Evolutionary conservation across 2,113 vertebrate genomes (phyloP), one percentile per base, ranked within the genome.

Genomic region (Fulmarus glacialis): DNA sequence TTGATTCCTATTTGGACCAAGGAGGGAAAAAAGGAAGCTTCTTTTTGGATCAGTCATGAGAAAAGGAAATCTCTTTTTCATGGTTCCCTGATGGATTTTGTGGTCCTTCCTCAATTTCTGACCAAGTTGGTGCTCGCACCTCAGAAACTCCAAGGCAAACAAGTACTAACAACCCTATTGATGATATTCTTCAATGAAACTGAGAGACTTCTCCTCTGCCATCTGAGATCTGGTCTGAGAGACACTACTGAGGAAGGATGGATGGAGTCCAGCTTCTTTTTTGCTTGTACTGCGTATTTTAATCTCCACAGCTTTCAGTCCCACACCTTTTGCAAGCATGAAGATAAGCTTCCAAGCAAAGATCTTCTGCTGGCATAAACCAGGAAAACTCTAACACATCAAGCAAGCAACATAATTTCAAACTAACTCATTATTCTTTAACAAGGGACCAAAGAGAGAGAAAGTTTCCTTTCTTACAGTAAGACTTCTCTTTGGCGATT

Each of bases 201-300:
- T 8, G 38, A 75, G 38, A 94, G 27, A 68, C 34, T 67, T 79
- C 40, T 90, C 36, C 38, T 78, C 27, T 91, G 56, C 52, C 73
- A 48, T 70, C 47, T 72, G 55, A 89, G 73, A 68, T 87, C 8
- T 92, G 70, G 48, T 45, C 81, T 77, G 81, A 72, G 91, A 93
- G 64, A 91, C 1, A 12, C 34, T 47, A 58, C 36, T 74, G 52
- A 80, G 27, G 52, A 71, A 82, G 40, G 53, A 93, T 91, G 77
- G 87, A 91, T 72, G 81, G 58, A 75, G 64, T 91, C 87, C 92
- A 97, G 87, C 36, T 89, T 52, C 42, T 58, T 96, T 96, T 89
- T 73, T 87, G 11, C 38, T 87, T 89, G 38, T 59, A 42, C 52
- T 67, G 18, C n/a, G 3, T 68, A 66, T 90, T 94, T 94, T 70